These are phyloP conservation scores for Umimayanthus kanabou DNA, from an alignment of 92 coral and sea anemone species.

Conservation along the genomic window DNA sequence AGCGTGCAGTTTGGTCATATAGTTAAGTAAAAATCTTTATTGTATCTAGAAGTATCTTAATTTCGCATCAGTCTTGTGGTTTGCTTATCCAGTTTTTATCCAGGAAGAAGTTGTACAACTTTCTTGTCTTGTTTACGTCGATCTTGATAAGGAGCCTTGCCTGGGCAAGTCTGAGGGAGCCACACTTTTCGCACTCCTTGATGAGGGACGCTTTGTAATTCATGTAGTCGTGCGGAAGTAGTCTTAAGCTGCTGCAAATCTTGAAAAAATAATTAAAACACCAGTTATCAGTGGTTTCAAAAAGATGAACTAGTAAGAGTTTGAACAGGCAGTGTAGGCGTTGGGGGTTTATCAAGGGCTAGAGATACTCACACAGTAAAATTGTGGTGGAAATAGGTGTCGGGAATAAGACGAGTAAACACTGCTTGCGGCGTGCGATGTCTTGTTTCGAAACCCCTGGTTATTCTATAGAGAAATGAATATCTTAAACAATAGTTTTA, in stretches of 20 bases:
- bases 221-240: constrained; percentile 84
- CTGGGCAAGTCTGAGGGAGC: constrained; percentile 87
- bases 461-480: too few relatives aligned
- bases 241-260: constrained; percentile 83
- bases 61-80: constrained; percentile 62
- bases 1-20: too few relatives aligned
- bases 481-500: not conserved
- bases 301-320: too few relatives aligned
- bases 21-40: too few relatives aligned
- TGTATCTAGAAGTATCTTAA: not conserved
- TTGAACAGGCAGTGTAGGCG: too few relatives aligned
- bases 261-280: constrained; percentile 20
- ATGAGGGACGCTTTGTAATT: constrained; percentile 79
- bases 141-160: constrained; percentile 91
- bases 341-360: too few relatives aligned
- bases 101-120: constrained; percentile 91
- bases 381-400: too few relatives aligned
- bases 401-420: too few relatives aligned
- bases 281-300: too few relatives aligned
- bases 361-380: too few relatives aligned
- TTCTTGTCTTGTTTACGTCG: constrained; percentile 98
- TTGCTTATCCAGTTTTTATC: constrained; percentile 84
- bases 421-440: too few relatives aligned
- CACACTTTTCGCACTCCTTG: constrained; percentile 81
- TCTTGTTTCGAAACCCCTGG: too few relatives aligned